Evolutionary conservation across 30 jellyfish, hydroid and myxozoan genomes (phyloP), one percentile per base, ranked within the genome.

Genomic region (Turritopsis dohrnii): DNA sequence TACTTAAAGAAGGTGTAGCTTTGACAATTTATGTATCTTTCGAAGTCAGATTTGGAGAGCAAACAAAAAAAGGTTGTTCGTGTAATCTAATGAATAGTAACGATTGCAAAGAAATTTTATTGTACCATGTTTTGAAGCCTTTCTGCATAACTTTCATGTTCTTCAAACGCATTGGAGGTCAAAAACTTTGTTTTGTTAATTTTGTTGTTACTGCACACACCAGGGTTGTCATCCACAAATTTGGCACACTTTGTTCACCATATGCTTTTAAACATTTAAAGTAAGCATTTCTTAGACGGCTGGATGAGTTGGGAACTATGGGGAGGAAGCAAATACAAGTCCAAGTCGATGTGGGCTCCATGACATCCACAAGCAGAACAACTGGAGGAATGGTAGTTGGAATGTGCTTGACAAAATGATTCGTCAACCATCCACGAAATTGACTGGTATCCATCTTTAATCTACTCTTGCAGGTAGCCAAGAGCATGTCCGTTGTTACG

Each of bases 271-370:
- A 52, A 79, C 52, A 83, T 79, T 41, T 28, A 52, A 52, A 71
- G 74, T 26, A 83, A 83, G n/a, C 90, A 84, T 16, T 85, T 29
- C 60, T 83, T 85, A 66, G 90, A 79, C 52, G 90, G 86, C 41
- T 83, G 90, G 31, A 83, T 72, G 23, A 74, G 85, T 25, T 83
- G 84, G 28, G 90, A 83, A 21, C 1, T 83, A 74, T 83, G 90
- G 19, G 85, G 90, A 16, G 90, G 81, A 28, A 83, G 54, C 19
- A 79, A 79, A 53, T 26, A 83, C 21, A 83, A 82, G 86, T 83
- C 74, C 85, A 24, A 83, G 65, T 83, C 85, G 22, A 83, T 73
- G 80, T 83, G 90, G 28, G 87, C 72, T 28, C 60, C 54, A 30
- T 71, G 86, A 80, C 90, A 72, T 83, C 90, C 24, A 83, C 28